Evolutionary conservation across 2,113 vertebrate genomes (phyloP).

Genomic region (Scytalopus superciliaris): DNA sequence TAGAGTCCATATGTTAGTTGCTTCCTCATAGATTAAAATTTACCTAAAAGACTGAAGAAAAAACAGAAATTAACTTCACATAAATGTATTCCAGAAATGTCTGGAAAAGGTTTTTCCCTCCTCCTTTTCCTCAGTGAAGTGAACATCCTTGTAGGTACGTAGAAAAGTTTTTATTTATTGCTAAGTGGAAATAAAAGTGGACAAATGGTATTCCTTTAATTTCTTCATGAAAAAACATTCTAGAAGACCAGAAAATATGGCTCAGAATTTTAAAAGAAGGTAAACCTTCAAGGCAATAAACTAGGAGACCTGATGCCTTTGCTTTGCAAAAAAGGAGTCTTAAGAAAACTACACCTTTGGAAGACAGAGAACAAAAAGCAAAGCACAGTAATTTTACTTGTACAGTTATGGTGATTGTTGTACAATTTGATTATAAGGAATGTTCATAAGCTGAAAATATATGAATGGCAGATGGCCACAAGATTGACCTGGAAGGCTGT

Average conservation of each 20-base stretch:
- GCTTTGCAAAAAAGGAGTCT: neutral
- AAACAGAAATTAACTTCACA: neutral
- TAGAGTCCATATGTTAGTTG: neutral
- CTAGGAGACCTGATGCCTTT: neutral
- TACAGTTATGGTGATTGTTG: neutral
- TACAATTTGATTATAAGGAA: neutral
- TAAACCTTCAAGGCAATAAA: neutral
- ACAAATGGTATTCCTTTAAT: neutral
- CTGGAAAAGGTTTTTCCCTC: neutral
- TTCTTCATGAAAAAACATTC: neutral
- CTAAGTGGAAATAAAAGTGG: neutral
- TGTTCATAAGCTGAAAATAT: neutral
- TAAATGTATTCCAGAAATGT: neutral
- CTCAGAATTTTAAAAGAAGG: neutral
- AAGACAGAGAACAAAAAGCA: neutral
- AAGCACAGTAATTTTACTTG: neutral
- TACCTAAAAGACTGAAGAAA: neutral
- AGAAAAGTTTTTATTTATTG: neutral
- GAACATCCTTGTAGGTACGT: neutral
- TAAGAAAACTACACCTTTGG: neutral
- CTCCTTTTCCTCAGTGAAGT: neutral
- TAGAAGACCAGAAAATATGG: neutral
- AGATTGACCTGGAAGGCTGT: neutral
- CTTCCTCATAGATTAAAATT: neutral
- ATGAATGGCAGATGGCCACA: neutral